phyloP scores from a whole-genome alignment of 2,888 invertebrate genomes.

The Lasioglossum pauxillum region DNA sequence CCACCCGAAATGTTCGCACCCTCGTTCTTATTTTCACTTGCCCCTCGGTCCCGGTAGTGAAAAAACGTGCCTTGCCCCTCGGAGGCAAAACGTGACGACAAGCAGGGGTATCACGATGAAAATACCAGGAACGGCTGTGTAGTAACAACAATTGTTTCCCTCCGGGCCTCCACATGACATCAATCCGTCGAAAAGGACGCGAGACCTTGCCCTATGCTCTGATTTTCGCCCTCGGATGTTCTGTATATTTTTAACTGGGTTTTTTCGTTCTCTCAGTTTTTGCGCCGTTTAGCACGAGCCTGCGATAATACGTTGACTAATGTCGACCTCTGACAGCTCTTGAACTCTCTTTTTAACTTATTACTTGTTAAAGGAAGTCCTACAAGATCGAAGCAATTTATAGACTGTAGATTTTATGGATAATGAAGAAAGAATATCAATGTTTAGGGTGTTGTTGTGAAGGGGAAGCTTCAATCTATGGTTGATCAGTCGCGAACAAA shows the following conservation, averaged over 20 bases:
- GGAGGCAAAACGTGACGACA: conserved; percentile 55
- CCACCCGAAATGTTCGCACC: conserved; percentile 40
- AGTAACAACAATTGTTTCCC: conserved; percentile 58
- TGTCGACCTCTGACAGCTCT: background rate
- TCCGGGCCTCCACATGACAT: conserved; percentile 55
- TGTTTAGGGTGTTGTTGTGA: background rate
- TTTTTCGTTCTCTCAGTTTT: background rate
- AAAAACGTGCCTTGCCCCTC: conserved; percentile 36
- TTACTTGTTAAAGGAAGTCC: background rate
- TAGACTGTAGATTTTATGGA: background rate
- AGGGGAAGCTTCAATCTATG: background rate
- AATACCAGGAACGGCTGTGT: conserved; percentile 48
- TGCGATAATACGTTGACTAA: background rate
- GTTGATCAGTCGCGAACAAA: background rate
- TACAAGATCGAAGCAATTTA: background rate
- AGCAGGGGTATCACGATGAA: conserved; percentile 51
- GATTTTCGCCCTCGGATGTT: conserved; percentile 2
- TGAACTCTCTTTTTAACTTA: background rate
- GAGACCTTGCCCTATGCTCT: conserved; percentile 15
- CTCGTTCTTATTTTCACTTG: conserved; percentile 50
- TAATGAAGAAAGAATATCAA: background rate
- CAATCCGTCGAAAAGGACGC: conserved; percentile 42
- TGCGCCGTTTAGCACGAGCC: conserved; percentile 18
- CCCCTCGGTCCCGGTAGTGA: conserved; percentile 38
- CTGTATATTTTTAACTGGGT: conserved; percentile 49